A percentile compares a stretch with the other conserved stretches of the same genome.
phyloP scores from a whole-genome alignment of 2,888 invertebrate genomes.

The Polydrusus tereticollis region DNA sequence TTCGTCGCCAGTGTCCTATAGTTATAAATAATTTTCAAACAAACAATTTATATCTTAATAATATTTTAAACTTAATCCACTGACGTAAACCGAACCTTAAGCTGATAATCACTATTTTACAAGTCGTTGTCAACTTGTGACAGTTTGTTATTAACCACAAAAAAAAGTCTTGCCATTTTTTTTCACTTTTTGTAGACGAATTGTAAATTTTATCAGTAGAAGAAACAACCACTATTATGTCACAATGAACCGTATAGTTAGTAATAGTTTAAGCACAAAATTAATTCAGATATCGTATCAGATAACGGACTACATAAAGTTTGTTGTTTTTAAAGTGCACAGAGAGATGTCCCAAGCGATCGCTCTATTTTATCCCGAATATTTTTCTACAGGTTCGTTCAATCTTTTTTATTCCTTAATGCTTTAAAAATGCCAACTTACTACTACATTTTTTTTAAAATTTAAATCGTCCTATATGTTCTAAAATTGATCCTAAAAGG shows the following conservation, averaged over 20 bases:
- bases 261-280: conserved; percentile 26
- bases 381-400: conserved; percentile 11
- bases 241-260: conserved; percentile 24
- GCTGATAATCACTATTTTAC: conserved; percentile 8
- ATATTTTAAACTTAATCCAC: neutral
- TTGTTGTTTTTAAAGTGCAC: conserved; percentile 25
- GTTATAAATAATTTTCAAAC: too few species aligned
- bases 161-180: conserved; percentile 1
- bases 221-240: conserved; percentile 9
- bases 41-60: neutral
- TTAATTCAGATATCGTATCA: conserved; percentile 17
- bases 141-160: conserved; percentile 24
- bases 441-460: too few species aligned
- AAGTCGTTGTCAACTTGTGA: conserved; percentile 15
- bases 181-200: conserved; percentile 20
- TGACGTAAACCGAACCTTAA: conserved; percentile 35
- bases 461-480: too few species aligned
- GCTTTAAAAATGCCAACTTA: too few species aligned
- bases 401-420: too few species aligned
- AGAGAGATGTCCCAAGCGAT: conserved; percentile 10
- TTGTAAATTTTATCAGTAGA: conserved; percentile 24
- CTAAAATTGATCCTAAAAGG: too few species aligned
- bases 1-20: too few species aligned
- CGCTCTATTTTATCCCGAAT: conserved; percentile 9
- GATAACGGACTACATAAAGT: conserved; percentile 16